Evolutionary conservation across 1,140 invertebrate species (phyloP), one percentile per base, ranked within the genome.

Genomic region (Leguminivora glycinivorella): DNA sequence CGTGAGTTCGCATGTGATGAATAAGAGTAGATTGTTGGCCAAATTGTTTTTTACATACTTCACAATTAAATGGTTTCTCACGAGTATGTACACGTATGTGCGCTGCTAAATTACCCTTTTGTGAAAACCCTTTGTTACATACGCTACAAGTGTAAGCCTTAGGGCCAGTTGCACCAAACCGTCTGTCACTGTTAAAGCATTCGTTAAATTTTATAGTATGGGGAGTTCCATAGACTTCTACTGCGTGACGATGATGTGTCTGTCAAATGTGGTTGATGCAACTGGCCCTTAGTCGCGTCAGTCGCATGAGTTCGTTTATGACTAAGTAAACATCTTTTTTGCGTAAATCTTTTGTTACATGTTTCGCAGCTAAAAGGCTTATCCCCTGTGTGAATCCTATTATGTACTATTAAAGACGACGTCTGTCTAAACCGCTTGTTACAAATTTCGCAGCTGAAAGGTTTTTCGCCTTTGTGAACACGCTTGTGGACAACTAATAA

Each of bases 381-480:
- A 5, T 52, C 47, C 7, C 47, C 47, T 2, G 47, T 52, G 19
- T 52, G 47, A 0, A 52, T 52, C 47, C 47, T 52, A 10, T 52
- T 52, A 52, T 52, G 47, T 10, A 52, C 47, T 5, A 22, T 9
- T n/a, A 52, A 52, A 52, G 47, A 52, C 47, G 47, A 19, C 7
- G 47, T 52, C 7, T 19, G 17, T n/a, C 47, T 52, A 52, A 52
- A 52, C 9, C 47, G 47, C 19, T 52, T 52, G n/a, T 52, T 22
- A 22, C 47, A 52, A 22, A 52, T 52, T 52, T 52, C 47, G n/a
- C 47, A 52, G 47, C 47, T 52, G 19, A 52, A 52, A 52, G 47
- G 47, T 22, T 52, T 52, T 22, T 52, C 47, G 19, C 47, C 47
- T 22, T 52, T 52, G 19, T 52, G 47, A 22, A 22, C 19, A 52